These are phyloP conservation scores for Dermatemys mawii DNA, from an alignment of 2,113 vertebrate species.

Conservation along the genomic window DNA sequence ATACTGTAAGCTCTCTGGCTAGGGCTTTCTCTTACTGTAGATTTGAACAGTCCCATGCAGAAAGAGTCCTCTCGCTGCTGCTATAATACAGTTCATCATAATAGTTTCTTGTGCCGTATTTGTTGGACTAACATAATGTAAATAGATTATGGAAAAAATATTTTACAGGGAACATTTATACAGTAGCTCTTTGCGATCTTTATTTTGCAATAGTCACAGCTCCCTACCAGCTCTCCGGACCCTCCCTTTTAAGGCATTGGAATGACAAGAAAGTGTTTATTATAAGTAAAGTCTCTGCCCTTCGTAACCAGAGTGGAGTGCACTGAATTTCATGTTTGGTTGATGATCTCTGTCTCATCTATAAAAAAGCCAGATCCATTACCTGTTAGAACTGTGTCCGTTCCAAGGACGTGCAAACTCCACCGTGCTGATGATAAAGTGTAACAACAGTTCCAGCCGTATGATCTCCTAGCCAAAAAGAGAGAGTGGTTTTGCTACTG, in stretches of 20 bases:
- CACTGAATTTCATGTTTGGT: background rate
- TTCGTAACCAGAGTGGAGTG: background rate
- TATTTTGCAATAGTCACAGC: background rate
- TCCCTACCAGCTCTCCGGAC: background rate
- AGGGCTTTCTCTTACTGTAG: background rate
- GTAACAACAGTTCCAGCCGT: background rate
- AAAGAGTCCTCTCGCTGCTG: background rate
- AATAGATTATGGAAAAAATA: background rate
- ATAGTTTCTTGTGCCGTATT: background rate
- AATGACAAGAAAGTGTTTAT: background rate
- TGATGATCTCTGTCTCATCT: background rate
- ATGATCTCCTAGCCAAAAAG: background rate
- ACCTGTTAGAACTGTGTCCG: background rate
- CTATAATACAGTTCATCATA: background rate
- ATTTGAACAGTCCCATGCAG: background rate
- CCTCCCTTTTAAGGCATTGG: background rate
- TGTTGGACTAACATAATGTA: background rate
- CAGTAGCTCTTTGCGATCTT: background rate
- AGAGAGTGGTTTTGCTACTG: constrained; percentile 15
- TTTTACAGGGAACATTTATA: background rate
- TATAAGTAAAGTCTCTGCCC: background rate
- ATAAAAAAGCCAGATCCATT: background rate
- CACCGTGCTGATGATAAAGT: background rate
- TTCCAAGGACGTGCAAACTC: constrained; percentile 17
- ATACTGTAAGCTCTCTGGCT: background rate